Evolutionary conservation across 37 sponge, comb jelly and placozoan species (phyloP).

Genomic region (Haliclona indistincta): DNA sequence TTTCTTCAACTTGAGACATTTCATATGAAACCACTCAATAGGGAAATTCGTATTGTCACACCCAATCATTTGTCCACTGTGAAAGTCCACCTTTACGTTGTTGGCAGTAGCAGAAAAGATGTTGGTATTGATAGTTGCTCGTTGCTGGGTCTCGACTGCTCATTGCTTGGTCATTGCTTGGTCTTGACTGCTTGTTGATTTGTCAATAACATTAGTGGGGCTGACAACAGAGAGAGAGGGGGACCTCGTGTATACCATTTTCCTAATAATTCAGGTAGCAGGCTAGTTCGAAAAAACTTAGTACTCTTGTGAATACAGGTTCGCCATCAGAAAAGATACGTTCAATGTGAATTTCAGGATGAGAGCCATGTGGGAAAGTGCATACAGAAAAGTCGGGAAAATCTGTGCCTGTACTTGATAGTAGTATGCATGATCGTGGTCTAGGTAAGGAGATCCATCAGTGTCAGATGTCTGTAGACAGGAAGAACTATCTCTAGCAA

Average conservation of each 20-base stretch:
- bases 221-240: not conserved
- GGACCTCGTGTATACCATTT: conserved; percentile 30
- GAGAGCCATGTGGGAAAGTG: conserved; percentile 12
- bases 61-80: conserved; percentile 59
- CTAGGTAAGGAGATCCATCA: too few species aligned
- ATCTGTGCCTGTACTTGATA: conserved; percentile 31
- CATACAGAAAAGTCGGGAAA: conserved; percentile 37
- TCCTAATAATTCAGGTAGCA: conserved; percentile 59
- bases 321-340: conserved; percentile 8
- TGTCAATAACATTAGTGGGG: not conserved
- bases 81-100: conserved; percentile 32
- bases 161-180: not conserved
- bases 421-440: conserved; percentile 10
- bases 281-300: conserved; percentile 17
- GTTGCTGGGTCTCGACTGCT: not conserved
- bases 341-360: conserved; percentile 28
- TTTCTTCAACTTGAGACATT: conserved; percentile 25
- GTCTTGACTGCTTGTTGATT: not conserved
- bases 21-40: conserved; percentile 44
- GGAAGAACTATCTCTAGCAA: too few species aligned
- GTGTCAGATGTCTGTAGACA: too few species aligned
- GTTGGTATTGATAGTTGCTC: conserved; percentile 19
- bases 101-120: conserved; percentile 61
- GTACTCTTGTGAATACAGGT: conserved; percentile 1
- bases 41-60: conserved; percentile 49